These are phyloP conservation scores for Eurois occulta DNA, from an alignment of 2,888 invertebrate species.

Conservation along the genomic window DNA sequence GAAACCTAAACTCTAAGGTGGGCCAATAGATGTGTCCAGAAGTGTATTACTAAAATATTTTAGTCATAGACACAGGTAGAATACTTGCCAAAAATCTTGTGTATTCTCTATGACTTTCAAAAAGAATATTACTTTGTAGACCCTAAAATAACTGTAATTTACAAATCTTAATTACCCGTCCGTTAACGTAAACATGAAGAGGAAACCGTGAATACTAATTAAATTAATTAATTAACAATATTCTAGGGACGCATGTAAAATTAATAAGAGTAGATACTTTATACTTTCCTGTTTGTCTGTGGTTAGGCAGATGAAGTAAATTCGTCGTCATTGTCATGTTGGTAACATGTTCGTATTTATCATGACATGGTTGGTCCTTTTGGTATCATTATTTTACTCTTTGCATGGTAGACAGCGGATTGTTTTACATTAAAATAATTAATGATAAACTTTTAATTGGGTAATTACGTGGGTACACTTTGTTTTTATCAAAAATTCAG, in stretches of 20 bases:
- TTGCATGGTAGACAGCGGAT: background rate
- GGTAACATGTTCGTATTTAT: background rate
- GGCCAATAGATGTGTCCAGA: too few relatives aligned
- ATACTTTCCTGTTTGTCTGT: conserved; percentile 54
- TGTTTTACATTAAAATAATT: background rate
- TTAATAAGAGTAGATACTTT: background rate
- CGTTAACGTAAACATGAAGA: conserved; percentile 26
- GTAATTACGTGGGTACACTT: too few relatives aligned
- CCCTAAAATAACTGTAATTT: conserved; percentile 11
- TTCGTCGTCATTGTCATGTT: background rate
- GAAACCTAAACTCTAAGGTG: too few relatives aligned
- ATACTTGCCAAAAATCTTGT: background rate
- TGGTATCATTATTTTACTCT: background rate
- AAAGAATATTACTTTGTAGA: background rate
- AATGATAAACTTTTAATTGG: background rate
- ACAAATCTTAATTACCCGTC: conserved; percentile 5
- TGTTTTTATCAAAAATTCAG: too few relatives aligned
- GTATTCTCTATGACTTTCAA: background rate
- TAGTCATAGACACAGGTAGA: background rate
- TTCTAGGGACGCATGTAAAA: background rate
- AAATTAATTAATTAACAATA: conserved; percentile 1
- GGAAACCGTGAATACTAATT: conserved; percentile 16
- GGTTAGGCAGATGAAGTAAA: background rate
- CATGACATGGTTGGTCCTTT: background rate
- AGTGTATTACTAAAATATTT: too few relatives aligned